Evolutionary conservation across 2,113 vertebrate species (phyloP).

Genomic region (Tachysurus fulvidraco): DNA sequence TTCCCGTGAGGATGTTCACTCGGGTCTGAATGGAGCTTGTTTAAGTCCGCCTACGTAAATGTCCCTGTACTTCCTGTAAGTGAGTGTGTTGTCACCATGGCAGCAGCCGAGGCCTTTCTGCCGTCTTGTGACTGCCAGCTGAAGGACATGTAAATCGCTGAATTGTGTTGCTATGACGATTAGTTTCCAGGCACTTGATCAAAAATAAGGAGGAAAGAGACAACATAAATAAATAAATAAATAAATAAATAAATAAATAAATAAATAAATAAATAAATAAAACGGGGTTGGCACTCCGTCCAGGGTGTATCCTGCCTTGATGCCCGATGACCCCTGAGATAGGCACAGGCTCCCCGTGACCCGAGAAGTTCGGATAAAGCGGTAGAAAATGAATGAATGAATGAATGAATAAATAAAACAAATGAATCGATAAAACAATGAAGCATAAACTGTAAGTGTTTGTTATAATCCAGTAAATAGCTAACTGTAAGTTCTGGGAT

Average conservation of each 20-base stretch:
- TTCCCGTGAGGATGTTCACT: conserved; percentile 6
- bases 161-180: conserved; percentile 48
- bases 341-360: no score
- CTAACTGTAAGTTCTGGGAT: no score
- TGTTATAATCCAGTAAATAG: no score
- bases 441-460: no score
- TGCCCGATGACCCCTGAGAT: no score
- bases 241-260: background rate
- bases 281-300: no score
- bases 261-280: background rate
- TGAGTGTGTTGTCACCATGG: conserved; percentile 34
- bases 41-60: conserved; percentile 8
- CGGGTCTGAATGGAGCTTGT: conserved; percentile 27
- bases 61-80: conserved; percentile 14
- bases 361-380: no score
- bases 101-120: conserved; percentile 47
- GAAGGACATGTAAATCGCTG: conserved; percentile 23
- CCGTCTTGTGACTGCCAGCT: conserved; percentile 26
- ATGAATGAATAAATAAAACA: background rate
- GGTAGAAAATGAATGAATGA: background rate
- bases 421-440: background rate
- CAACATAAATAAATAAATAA: background rate
- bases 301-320: no score
- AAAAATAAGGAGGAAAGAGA: conserved; percentile 8
- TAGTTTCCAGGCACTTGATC: conserved; percentile 30